A percentile compares a stretch with the other conserved stretches of the same genome.
These are phyloP conservation scores for Mionectes olivaceus DNA, from an alignment of 2,797 vertebrate genomes.

Conservation along the genomic window DNA sequence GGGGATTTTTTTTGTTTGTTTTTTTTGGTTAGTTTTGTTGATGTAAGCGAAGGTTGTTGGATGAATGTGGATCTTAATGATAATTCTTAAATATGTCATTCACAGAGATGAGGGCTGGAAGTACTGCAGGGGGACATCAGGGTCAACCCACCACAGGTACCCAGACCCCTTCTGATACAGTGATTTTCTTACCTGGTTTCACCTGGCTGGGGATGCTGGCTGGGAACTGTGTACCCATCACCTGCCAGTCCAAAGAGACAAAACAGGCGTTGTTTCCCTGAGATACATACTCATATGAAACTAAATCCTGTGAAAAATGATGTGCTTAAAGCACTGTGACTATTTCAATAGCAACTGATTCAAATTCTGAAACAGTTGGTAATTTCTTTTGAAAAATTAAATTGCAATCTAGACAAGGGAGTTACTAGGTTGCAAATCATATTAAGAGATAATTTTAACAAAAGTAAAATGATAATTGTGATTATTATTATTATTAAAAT, in stretches of 20 bases:
- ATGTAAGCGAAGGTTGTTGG: not conserved
- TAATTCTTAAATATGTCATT: not conserved
- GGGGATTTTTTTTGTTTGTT: not conserved
- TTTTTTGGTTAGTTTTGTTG: not conserved
- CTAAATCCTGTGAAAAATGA: not conserved
- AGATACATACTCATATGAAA: not conserved
- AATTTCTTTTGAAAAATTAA: conserved; percentile 27
- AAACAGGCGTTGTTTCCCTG: not conserved
- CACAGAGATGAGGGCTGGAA: not conserved
- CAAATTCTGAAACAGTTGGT: not conserved
- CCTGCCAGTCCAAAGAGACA: not conserved
- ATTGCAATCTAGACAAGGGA: not conserved
- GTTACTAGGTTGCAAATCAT: not conserved
- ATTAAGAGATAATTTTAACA: not conserved
- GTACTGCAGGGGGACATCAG: not conserved
- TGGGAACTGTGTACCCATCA: not conserved
- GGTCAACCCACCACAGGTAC: not conserved
- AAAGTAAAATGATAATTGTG: not conserved
- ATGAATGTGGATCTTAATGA: not conserved
- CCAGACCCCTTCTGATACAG: not conserved
- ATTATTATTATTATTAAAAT: conserved; percentile 9
- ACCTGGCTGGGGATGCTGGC: not conserved
- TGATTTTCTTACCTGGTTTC: not conserved
- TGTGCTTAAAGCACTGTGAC: not conserved
- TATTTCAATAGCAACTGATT: not conserved